Conservation (phyloP, 2,888 invertebrate species). For the Lamproptera curius region DNA sequence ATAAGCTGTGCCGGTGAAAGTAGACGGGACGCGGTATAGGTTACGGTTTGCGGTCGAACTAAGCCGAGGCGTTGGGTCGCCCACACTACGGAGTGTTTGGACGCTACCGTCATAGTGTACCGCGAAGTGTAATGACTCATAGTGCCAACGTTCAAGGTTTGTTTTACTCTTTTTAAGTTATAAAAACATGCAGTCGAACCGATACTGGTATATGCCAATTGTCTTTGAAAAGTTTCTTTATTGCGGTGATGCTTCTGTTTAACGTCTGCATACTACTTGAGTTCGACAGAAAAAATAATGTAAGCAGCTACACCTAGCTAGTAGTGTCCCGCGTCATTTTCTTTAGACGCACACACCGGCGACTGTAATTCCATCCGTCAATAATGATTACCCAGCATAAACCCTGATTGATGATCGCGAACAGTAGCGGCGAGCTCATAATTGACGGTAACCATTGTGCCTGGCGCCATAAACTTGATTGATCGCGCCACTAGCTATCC, state of each 20-base stretch:
- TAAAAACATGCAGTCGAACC: no score
- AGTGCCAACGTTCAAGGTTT: no score
- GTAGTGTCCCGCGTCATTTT: no score
- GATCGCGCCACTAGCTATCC: slow-evolving; percentile 34
- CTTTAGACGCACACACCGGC: no score
- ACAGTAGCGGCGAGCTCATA: slow-evolving; percentile 60
- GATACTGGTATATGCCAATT: no score
- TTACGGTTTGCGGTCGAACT: slow-evolving; percentile 36
- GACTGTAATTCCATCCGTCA: slow-evolving; percentile 55
- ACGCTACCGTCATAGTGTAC: neutral
- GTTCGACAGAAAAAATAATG: no score
- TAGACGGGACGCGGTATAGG: slow-evolving; percentile 35
- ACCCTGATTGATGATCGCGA: slow-evolving; percentile 64
- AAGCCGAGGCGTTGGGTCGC: slow-evolving; percentile 35
- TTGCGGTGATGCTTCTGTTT: no score
- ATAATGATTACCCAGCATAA: slow-evolving; percentile 65
- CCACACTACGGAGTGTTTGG: slow-evolving; percentile 32
- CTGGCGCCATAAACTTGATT: slow-evolving; percentile 42
- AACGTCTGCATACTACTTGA: no score
- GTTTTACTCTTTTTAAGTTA: no score
- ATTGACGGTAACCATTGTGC: slow-evolving; percentile 60
- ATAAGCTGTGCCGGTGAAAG: slow-evolving; percentile 45
- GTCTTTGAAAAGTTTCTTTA: no score
- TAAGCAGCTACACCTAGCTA: no score
- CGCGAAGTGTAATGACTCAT: slow-evolving; percentile 15